phyloP scores from a whole-genome alignment of 1,140 invertebrate genomes.

The Arctopsyche grandis region DNA sequence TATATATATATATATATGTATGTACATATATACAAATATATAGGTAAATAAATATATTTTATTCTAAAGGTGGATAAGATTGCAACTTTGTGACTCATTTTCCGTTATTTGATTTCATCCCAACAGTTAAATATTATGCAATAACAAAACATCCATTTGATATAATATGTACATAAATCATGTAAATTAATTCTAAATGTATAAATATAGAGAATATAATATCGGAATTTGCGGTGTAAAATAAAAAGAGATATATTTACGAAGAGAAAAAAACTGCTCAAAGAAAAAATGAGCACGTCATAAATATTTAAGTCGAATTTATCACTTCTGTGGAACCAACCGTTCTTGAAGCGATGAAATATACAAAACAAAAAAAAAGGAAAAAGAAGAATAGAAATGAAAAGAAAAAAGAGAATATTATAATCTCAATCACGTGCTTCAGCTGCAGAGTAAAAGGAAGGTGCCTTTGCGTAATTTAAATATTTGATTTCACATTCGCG shows the following conservation, averaged over 20 bases:
- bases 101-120: neutral
- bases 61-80: neutral
- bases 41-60: too few relatives aligned
- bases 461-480: neutral
- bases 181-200: neutral
- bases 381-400: neutral
- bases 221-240: neutral
- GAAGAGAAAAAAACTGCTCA: conserved; percentile 1
- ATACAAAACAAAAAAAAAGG: too few relatives aligned
- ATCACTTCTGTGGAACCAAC: conserved; percentile 10
- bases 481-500: conserved; percentile 4
- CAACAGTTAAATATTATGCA: neutral
- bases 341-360: too few relatives aligned
- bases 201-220: neutral
- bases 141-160: neutral
- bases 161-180: neutral
- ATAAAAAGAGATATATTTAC: neutral
- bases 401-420: conserved; percentile 7
- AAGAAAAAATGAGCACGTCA: conserved; percentile 16
- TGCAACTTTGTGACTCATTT: neutral
- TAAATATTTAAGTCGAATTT: conserved; percentile 20
- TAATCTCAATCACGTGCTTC: conserved; percentile 13
- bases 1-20: too few relatives aligned
- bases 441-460: neutral
- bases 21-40: too few relatives aligned